Percentiles rank a stretch among this genome's conserved stretches.
Evolutionary conservation across 2,797 vertebrate species (phyloP).

Genomic region (Lophura swinhoii): DNA sequence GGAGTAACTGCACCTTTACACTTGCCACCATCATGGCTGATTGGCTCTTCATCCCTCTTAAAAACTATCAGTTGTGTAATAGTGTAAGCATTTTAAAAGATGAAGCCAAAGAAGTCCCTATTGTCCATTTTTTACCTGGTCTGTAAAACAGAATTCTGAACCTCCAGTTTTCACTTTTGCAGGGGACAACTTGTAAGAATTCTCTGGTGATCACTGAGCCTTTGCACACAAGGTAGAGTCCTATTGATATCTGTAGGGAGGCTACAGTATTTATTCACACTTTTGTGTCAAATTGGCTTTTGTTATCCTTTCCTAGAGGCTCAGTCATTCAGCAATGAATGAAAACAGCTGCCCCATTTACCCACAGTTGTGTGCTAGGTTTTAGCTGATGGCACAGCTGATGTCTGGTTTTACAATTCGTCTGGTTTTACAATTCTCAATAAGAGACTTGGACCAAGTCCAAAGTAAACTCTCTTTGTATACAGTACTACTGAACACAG

Average conservation of each 20-base stretch:
- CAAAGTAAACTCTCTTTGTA: slow-evolving; percentile 33
- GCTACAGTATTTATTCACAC: neutral
- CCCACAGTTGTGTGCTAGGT: neutral
- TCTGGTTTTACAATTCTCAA: neutral
- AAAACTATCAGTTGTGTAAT: neutral
- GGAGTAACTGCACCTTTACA: neutral
- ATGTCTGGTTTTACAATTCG: neutral
- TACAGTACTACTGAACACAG: neutral
- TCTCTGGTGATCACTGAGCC: neutral
- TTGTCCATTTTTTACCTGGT: neutral
- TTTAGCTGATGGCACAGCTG: neutral
- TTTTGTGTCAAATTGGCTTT: neutral
- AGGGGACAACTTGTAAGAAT: neutral
- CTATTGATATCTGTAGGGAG: neutral
- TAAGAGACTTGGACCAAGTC: neutral
- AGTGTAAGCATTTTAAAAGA: neutral
- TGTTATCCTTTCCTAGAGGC: neutral
- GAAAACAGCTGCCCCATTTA: neutral
- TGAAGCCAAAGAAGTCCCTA: neutral
- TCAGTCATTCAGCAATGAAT: neutral
- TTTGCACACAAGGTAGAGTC: neutral
- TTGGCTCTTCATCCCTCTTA: neutral
- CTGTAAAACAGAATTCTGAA: neutral
- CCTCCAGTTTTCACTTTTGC: accelerated
- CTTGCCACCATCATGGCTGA: neutral